A percentile compares a stretch with the other conserved stretches of the same genome.
phyloP scores from a whole-genome alignment of 2,888 invertebrate genomes.

The Athripsodes cinereus region DNA sequence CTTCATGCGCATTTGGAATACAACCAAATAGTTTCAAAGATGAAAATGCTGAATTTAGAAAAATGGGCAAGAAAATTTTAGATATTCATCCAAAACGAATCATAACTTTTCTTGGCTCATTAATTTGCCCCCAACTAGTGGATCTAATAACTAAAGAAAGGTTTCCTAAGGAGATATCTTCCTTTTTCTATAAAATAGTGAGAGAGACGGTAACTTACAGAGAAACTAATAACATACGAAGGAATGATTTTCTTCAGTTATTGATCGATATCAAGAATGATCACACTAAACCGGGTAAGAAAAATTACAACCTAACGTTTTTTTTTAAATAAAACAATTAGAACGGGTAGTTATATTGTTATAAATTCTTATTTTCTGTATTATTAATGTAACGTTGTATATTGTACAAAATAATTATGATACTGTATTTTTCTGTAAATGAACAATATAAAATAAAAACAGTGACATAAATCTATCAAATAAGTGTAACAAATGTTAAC shows the following conservation, averaged over 20 bases:
- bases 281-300: conserved; percentile 9
- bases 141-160: not conserved
- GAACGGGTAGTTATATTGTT: too few relatives aligned
- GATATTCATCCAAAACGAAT: not conserved
- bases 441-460: too few relatives aligned
- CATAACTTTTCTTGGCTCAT: not conserved
- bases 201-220: conserved; percentile 15
- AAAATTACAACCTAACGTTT: too few relatives aligned
- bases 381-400: too few relatives aligned
- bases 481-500: too few relatives aligned
- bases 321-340: too few relatives aligned
- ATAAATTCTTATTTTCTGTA: too few relatives aligned
- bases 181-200: conserved; percentile 13
- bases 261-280: conserved; percentile 20
- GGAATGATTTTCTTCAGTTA: conserved; percentile 21
- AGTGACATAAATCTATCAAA: too few relatives aligned
- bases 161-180: not conserved
- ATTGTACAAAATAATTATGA: too few relatives aligned
- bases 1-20: conserved; percentile 32
- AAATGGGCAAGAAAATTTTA: conserved; percentile 18
- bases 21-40: conserved; percentile 30
- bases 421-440: too few relatives aligned
- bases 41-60: conserved; percentile 29
- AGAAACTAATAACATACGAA: conserved; percentile 14
- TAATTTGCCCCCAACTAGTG: not conserved